phyloP scores from a whole-genome alignment of 1,140 invertebrate genomes.

The Bombus waltoni region DNA sequence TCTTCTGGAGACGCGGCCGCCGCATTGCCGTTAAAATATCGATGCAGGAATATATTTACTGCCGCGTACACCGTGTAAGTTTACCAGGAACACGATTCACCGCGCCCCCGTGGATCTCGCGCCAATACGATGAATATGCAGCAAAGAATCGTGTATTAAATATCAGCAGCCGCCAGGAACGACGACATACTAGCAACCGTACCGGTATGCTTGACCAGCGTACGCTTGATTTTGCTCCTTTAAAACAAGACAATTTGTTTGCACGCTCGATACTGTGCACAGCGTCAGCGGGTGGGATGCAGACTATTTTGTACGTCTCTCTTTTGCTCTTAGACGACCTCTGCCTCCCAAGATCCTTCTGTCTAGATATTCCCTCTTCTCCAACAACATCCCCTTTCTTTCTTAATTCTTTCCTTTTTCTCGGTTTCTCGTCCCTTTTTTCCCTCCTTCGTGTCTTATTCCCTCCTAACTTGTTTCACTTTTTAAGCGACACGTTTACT shows the following conservation, averaged over 20 bases:
- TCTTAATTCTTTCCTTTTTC: neutral
- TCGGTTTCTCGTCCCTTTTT: neutral
- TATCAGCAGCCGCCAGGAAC: conserved; percentile 64
- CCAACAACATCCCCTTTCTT: neutral
- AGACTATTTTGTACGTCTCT: conserved; percentile 27
- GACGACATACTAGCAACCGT: conserved; percentile 55
- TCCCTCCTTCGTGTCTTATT: neutral
- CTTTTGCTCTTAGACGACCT: neutral
- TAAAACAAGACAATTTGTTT: conserved; percentile 74
- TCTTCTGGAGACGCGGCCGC: conserved; percentile 32
- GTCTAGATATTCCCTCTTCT: neutral
- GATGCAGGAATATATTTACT: conserved; percentile 69
- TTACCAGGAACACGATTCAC: conserved; percentile 64
- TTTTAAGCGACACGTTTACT: conserved; percentile 12
- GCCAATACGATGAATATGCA: conserved; percentile 70
- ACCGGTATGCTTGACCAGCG: conserved; percentile 35
- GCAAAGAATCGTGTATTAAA: conserved; percentile 70
- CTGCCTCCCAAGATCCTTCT: neutral
- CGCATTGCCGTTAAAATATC: conserved; percentile 67
- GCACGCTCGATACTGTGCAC: conserved; percentile 54
- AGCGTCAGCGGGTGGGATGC: conserved; percentile 69
- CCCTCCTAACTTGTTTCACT: conserved; percentile 14
- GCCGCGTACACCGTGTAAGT: conserved; percentile 67
- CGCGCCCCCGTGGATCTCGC: conserved; percentile 66
- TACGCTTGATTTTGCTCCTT: conserved; percentile 58